These are phyloP conservation scores for Acromyrmex charruanus DNA, from an alignment of 1,140 invertebrate genomes.

Conservation along the genomic window DNA sequence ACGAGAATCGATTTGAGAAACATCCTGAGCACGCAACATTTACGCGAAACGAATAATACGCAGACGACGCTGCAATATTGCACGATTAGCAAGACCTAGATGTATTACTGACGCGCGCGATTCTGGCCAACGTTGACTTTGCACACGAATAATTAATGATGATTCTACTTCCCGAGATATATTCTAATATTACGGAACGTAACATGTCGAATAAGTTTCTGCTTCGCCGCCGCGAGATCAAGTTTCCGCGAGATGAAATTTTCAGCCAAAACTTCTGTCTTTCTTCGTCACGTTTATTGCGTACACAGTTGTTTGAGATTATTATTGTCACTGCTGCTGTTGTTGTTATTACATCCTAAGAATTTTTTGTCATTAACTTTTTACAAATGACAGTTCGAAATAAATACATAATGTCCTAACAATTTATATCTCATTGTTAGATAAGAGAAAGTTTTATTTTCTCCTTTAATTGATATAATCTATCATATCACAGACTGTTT, in stretches of 20 bases:
- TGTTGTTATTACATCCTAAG: constrained; percentile 19
- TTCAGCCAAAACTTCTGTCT: constrained; percentile 53
- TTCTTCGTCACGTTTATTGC: constrained; percentile 47
- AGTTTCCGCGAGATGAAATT: constrained; percentile 63
- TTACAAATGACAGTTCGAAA: background rate
- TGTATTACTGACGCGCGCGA: constrained; percentile 51
- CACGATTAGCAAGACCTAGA: constrained; percentile 57
- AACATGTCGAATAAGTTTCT: constrained; percentile 38
- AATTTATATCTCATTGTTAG: background rate
- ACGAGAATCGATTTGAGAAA: background rate
- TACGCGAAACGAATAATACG: constrained; percentile 36
- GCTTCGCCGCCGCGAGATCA: constrained; percentile 32
- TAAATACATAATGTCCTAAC: background rate
- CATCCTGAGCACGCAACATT: constrained; percentile 1
- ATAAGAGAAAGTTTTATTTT: constrained; percentile 1
- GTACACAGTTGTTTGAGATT: constrained; percentile 24
- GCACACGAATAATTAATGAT: constrained; percentile 68
- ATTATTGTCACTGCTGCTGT: constrained; percentile 50
- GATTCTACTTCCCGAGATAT: constrained; percentile 54
- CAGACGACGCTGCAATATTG: constrained; percentile 33
- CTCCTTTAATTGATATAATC: background rate
- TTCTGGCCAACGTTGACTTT: constrained; percentile 56
- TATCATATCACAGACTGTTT: background rate
- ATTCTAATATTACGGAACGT: constrained; percentile 43
- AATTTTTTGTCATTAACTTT: background rate